Conservation (phyloP, 2,888 invertebrate species). For the Zaprionus bogoriensis region DNA sequence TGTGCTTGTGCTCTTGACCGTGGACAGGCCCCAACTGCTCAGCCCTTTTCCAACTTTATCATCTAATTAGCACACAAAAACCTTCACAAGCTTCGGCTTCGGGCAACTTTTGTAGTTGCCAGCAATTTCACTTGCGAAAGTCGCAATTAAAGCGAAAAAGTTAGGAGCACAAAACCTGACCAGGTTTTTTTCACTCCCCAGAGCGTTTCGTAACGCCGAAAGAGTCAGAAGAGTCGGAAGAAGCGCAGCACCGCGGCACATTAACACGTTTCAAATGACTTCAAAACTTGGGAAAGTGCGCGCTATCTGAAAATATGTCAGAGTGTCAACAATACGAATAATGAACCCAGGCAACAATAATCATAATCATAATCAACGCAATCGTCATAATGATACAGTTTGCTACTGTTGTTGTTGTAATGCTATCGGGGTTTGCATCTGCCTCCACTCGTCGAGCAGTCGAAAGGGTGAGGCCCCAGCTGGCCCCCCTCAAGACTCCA, state of each 20-base stretch:
- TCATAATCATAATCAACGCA: constrained; percentile 26
- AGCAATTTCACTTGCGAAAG: constrained; percentile 71
- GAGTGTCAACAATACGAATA: constrained; percentile 50
- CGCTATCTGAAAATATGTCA: constrained; percentile 60
- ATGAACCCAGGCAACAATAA: constrained; percentile 27
- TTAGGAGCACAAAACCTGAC: constrained; percentile 37
- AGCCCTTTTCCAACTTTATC: constrained; percentile 9
- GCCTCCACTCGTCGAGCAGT: constrained; percentile 25
- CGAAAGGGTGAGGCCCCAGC: constrained; percentile 23
- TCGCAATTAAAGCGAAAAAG: constrained; percentile 52
- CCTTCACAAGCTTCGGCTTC: constrained; percentile 14
- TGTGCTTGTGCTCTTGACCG: background rate
- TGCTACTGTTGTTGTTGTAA: constrained; percentile 31
- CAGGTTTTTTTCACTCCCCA: constrained; percentile 19
- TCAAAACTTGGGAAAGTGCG: constrained; percentile 60
- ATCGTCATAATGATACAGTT: constrained; percentile 31
- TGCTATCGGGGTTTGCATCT: constrained; percentile 40
- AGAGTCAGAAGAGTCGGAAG: too few relatives aligned
- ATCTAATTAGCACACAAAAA: constrained; percentile 50
- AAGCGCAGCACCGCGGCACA: constrained; percentile 57
- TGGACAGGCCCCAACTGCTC: background rate
- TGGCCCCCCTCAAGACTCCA: background rate
- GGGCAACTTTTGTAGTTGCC: constrained; percentile 34
- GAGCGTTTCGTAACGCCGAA: background rate
- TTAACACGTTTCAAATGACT: constrained; percentile 58